Base-by-base conservation (phyloP, 1,140 invertebrate species). In the Panagrolaimus sp. region DNA sequence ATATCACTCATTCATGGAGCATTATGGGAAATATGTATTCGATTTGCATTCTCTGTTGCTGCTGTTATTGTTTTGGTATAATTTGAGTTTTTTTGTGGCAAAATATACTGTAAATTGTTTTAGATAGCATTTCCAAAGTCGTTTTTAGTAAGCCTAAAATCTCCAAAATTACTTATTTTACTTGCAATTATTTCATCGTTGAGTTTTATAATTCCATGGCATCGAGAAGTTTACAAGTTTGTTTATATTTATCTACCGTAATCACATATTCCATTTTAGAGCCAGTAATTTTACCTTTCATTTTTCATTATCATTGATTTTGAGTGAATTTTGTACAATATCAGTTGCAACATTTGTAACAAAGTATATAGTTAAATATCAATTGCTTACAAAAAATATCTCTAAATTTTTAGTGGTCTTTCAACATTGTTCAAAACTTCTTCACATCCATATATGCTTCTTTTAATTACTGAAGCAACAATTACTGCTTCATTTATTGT, bases 171-270 rank as follows among this genome's bases (percentile, higher is more conserved):
- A 27, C 20, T 57, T 20, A 11, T 57, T 5, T 27, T 27, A 57
- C 20, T 57, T 11, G 51, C 51, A 0, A 27, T 20, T 11, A 11
- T 57, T 20, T 25, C 20, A 25, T 20, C 51, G 13, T 2, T 57
- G 9, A 20, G 51, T n/a, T 57, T 57, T 57, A 25, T 57, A 16
- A 27, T 57, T 20, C 51, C 51, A 5, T 57, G 51, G 51, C 51
- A 57, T 57, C 20, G 27, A 13, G 20, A 57, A 25, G 9, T 57
- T 13, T 57, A 25, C 16, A 27, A 27, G 51, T 57, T 23, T 51
- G 13, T 16, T 13, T 57, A 25, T n/a, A 25, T n/a, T 57, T 5
- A 9, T 53, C 16, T n/a, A 23, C n/a, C n/a, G n/a, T n/a, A 57
- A 57, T n/a, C 13, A 11, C 9, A n/a, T 5, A 23, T 25, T n/a